Evolutionary conservation across 2,797 vertebrate genomes (phyloP), one percentile per base, ranked within the genome.

Genomic region (Decapterus maruadsi): DNA sequence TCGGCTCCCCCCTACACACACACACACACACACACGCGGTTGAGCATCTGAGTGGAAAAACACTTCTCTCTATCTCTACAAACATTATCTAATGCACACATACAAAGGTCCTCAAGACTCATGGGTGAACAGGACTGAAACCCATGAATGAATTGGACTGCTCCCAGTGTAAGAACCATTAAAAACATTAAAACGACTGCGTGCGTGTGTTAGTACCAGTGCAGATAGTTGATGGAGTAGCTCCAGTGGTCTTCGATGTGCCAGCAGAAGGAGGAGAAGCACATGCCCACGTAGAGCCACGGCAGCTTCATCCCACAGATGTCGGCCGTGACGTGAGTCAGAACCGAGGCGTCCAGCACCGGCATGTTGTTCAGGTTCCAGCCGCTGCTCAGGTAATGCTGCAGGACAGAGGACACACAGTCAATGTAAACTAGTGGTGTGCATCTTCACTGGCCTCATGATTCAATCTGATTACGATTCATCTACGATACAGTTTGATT

Each of bases 321-420:
- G 90, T 99, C 98, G 0, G 98, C 98, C 51, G 97, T 99, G 86
- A 99, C 95, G 68, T 99, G 97, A 85, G 97, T 97, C 83, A 99
- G 95, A 26, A 99, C 98, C 2, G 98, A 99, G 68, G 97, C 94
- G 53, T 99, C 96, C 92, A 99, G 95, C 88, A 99, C 97, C 0
- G 98, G 98, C 98, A 99, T 99, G 90, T 99, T 99, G 93, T 99
- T 99, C 84, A 99, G 93, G 94, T 99, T 99, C 98, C 98, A 99
- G 80, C 98, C 98, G 63, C 97, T 96, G 86, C 93, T 97, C 80
- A 99, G 95, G 88, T 99, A 99, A 70, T 96, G 96, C 98, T 99
- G 90, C 63, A 78, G 88, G 82, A 75, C 72, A 90, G 38, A 92
- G 61, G 26, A 26, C 26, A 26, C 26, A 26, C 26, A 82, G 62